Evolutionary conservation across 2,888 invertebrate genomes (phyloP).

Genomic region (Griposia aprilina): DNA sequence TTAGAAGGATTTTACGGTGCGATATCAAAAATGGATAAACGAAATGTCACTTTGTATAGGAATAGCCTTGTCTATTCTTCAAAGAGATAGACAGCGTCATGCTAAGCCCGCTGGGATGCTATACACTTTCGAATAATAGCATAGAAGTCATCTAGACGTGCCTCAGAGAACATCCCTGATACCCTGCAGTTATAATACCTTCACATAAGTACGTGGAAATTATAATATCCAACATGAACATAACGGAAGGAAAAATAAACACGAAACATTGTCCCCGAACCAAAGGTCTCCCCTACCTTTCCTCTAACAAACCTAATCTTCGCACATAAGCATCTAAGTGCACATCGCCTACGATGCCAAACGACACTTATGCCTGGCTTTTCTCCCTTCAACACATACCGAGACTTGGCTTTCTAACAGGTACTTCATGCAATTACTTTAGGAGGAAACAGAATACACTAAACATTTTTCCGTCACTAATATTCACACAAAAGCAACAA

Average conservation of each 20-base stretch:
- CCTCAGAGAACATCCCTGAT: too few species aligned
- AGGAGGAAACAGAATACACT: background rate
- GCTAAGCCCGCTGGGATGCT: too few species aligned
- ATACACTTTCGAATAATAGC: too few species aligned
- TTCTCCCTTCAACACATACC: background rate
- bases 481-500: background rate
- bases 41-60: too few species aligned
- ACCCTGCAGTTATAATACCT: background rate
- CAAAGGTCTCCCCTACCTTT: constrained; percentile 2
- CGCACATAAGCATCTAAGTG: constrained; percentile 15
- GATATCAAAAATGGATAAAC: too few species aligned
- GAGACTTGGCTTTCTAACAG: background rate
- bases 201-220: background rate
- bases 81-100: too few species aligned
- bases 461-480: background rate
- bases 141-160: too few species aligned
- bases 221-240: background rate
- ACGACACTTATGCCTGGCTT: background rate
- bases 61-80: too few species aligned
- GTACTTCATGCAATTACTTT: background rate
- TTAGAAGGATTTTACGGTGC: too few species aligned
- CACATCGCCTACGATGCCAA: background rate
- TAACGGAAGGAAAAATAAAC: background rate
- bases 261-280: background rate
- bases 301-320: constrained; percentile 4